Evolutionary conservation across 1,140 invertebrate genomes (phyloP).

Genomic region (Pentalonia nigronervosa): DNA sequence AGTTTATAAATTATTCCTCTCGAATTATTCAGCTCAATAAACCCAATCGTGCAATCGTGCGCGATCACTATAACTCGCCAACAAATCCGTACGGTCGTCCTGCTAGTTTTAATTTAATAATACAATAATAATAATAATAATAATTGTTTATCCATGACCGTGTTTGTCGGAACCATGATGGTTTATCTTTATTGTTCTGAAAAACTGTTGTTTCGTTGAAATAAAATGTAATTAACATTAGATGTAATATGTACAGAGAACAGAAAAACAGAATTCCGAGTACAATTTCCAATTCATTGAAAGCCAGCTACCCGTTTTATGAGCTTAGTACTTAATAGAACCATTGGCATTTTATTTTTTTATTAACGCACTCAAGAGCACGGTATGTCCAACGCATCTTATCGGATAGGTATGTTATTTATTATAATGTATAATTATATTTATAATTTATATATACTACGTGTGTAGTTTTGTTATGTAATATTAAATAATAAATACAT

Average conservation of each 20-base stretch:
- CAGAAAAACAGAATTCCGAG: not conserved
- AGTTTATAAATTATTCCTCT: not conserved
- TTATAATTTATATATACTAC: too few relatives aligned
- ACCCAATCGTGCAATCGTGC: too few relatives aligned
- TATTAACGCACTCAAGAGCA: not conserved
- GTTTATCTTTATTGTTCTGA: not conserved
- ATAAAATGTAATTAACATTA: constrained; percentile 1
- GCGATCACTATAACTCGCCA: not conserved
- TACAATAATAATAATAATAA: not conserved
- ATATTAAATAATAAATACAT: not conserved
- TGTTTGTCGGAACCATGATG: not conserved
- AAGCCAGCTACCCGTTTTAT: not conserved
- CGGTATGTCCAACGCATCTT: not conserved
- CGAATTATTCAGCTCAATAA: not conserved
- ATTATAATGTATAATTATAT: too few relatives aligned
- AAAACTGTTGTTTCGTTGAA: not conserved
- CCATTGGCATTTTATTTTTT: not conserved
- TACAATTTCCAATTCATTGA: not conserved
- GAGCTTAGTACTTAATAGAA: not conserved
- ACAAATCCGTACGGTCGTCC: not conserved
- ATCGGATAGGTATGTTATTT: not conserved
- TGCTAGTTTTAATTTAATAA: not conserved
- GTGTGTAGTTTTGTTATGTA: not conserved
- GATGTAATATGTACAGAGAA: not conserved
- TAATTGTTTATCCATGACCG: not conserved